Conservation (phyloP, 2,797 vertebrate species). For the Myotis planiceps region DNA sequence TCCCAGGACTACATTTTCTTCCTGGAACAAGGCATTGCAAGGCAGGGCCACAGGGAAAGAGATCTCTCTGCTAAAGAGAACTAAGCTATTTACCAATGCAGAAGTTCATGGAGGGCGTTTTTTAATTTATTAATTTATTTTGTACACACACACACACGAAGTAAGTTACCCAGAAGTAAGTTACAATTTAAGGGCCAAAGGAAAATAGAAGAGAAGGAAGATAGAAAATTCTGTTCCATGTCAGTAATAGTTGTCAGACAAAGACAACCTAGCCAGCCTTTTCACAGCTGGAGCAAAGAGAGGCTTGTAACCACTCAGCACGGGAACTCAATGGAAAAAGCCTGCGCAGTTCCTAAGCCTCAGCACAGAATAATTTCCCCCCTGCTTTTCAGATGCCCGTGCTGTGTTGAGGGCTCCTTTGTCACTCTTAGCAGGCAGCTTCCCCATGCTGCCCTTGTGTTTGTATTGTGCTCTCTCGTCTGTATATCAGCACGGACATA, state of each 20-base stretch:
- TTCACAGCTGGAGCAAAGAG: slow-evolving; percentile 40
- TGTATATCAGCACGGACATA: neutral
- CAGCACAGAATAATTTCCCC: slow-evolving; percentile 8
- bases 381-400: slow-evolving; percentile 28
- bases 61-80: neutral
- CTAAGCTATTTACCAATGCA: neutral
- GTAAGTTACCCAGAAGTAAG: neutral
- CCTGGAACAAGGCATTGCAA: neutral
- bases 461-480: slow-evolving; percentile 15
- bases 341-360: neutral
- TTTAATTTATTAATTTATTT: neutral
- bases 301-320: slow-evolving; percentile 1
- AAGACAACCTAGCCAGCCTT: slow-evolving; percentile 36
- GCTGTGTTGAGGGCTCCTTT: slow-evolving; percentile 44
- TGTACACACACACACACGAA: neutral
- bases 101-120: neutral
- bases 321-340: slow-evolving; percentile 1
- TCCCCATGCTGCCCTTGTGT: slow-evolving; percentile 33
- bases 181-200: neutral
- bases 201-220: slow-evolving; percentile 20
- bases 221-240: neutral
- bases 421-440: slow-evolving; percentile 63
- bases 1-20: neutral
- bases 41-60: neutral
- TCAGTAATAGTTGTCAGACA: slow-evolving; percentile 48